phyloP scores from a whole-genome alignment of 2,113 vertebrate genomes.

The Thalassoma bifasciatum region DNA sequence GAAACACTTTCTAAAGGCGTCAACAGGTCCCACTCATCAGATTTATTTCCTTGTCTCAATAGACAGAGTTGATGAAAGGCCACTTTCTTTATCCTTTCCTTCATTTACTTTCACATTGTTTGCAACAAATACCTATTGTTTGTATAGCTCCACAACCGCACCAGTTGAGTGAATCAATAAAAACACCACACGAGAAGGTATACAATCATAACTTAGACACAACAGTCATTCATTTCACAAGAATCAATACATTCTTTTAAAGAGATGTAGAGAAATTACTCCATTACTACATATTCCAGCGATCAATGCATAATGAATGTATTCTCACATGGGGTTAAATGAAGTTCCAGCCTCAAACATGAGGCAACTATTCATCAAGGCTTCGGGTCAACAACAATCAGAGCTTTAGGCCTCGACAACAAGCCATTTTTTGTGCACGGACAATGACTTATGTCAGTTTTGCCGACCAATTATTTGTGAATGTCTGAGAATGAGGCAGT shows the following conservation, averaged over 20 bases:
- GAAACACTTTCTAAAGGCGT: slow-evolving; percentile 5
- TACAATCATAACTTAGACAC: slow-evolving; percentile 36
- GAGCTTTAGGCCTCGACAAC: slow-evolving; percentile 5
- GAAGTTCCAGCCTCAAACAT: slow-evolving; percentile 39
- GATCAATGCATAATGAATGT: slow-evolving; percentile 76
- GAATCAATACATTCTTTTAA: slow-evolving; percentile 74
- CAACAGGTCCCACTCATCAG: neutral
- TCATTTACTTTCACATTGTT: slow-evolving; percentile 36
- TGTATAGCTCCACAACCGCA: slow-evolving; percentile 63
- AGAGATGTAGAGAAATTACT: slow-evolving; percentile 64
- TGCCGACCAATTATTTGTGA: slow-evolving; percentile 41
- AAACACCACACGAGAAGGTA: slow-evolving; percentile 44
- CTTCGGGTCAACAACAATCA: neutral
- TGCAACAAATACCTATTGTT: slow-evolving; percentile 61
- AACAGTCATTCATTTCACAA: slow-evolving; percentile 67
- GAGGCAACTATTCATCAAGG: slow-evolving; percentile 23
- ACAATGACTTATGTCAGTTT: slow-evolving; percentile 7
- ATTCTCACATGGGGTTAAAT: slow-evolving; percentile 54
- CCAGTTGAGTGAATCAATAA: slow-evolving; percentile 64
- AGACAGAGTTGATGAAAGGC: slow-evolving; percentile 14
- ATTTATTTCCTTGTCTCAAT: neutral
- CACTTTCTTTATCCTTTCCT: slow-evolving; percentile 23
- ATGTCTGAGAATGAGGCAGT: slow-evolving; percentile 37
- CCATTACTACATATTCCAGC: slow-evolving; percentile 63
- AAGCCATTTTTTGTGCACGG: slow-evolving; percentile 11